Base-by-base conservation (phyloP, 1,140 invertebrate species). In the Diplogasteroides magnus region DNA sequence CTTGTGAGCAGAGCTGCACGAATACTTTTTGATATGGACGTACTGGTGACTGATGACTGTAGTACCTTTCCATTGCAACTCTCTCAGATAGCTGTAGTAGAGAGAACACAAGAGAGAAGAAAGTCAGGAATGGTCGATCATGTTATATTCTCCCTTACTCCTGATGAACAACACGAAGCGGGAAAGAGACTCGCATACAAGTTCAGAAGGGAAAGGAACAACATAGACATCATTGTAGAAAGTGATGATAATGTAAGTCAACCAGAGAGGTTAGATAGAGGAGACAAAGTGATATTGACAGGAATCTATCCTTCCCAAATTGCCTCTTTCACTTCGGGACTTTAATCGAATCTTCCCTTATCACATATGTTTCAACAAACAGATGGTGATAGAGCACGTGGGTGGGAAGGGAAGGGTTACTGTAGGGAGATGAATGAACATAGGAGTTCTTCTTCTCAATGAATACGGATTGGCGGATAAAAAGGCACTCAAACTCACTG, bases 351-450 rank as follows among this genome's bases (percentile, higher is more conserved):
- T 76, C 26, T 71, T 76, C 57, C 69, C 75, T 14, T 72, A 68
- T 58, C 75, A 71, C 29, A 64, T 76, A 11, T 68, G 68, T 48
- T 71, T 67, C 67, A 69, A 76, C 28, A 72, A 76, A 56, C 75
- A 78, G 55, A 60, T 73, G 65, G 31, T 77, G 70, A 37, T 77
- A 48, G 68, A 78, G 29, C 73, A 77, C 27, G 61, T 73, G 61
- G 68, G 71, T 71, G 37, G 37, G 19, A 48, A 11, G 37, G 19
- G 19, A 19, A 48, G 37, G 19, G 19, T 48, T 6, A 48, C 6
- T 48, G 37, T 6, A 48, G 19, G 6, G 37, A 48, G 37, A 11
- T 48, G 6, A 11, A 11, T 48, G 37, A 65, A 19, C 58, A 14
- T 64, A 72, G 70, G 70, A 25, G 31, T 62, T 15, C 67, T 62